Base-by-base conservation (phyloP, 2,888 invertebrate species). In the Steromphala cineraria region DNA sequence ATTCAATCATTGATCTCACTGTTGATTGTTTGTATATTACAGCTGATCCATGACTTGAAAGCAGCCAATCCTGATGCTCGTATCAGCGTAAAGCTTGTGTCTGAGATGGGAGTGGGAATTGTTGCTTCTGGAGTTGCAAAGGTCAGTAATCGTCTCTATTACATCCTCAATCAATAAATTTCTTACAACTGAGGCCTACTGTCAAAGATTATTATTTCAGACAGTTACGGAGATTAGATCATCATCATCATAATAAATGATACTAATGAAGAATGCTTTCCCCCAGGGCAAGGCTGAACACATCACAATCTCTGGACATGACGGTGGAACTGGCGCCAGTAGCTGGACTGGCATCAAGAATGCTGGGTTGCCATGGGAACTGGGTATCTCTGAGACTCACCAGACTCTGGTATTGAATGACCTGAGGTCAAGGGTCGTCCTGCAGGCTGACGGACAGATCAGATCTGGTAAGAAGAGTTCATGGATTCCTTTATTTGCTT, bases 121-220 rank as follows among this genome's bases (percentile, higher is more conserved):
- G 98, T 99, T 0, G 99, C 99, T n/a, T 96, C 99, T 8, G 99
- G 99, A 36, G 99, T 99, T 19, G 98, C 98, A 56, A 99, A 99
- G 95, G 97, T 97, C 90, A 80, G 52, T 46, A 31, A 46, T 10
- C 10, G 13, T 15, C 46, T 10, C 46, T 1, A 10, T 46, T 8
- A 10, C 8, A 46, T 46, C 13, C 4, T 46, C 8, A 36, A 36
- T n/a, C 10, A 21, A 7, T 28, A 0, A 17, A 21, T 46, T 19
- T 77, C 31, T 77, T 74, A 19, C 28, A 17, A 5, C 67, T 24
- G 5, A 19, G 15, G 4, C 19, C 10, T 15, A 3, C 28, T 8
- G n/a, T 28, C 19, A 67, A 2, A 4, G 17, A 8, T 21, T 8
- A 19, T 28, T 13, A 46, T 10, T 46, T 46, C 46, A 46, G 46